Evolutionary conservation across 2,113 vertebrate genomes (phyloP).

Genomic region (Strigops habroptila): DNA sequence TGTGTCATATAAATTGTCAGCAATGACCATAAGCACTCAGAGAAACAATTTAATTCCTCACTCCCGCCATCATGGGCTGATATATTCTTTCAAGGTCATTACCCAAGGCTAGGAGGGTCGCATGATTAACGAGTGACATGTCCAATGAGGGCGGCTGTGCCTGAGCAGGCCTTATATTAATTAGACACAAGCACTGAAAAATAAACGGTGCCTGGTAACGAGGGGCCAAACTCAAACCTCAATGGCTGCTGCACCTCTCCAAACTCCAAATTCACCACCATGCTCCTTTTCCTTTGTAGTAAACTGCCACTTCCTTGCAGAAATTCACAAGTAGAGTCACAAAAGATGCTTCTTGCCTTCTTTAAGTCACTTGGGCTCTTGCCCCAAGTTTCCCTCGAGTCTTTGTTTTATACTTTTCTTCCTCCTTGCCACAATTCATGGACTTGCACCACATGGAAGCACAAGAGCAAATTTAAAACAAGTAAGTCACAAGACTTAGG

Average conservation of each 20-base stretch:
- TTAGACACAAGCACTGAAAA: constrained; percentile 88
- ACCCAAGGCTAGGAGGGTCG: constrained; percentile 97
- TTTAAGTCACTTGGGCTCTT: constrained; percentile 15
- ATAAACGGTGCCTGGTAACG: constrained; percentile 76
- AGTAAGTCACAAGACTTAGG: not conserved
- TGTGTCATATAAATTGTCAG: constrained; percentile 93
- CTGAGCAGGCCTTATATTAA: constrained; percentile 92
- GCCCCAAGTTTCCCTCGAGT: not conserved
- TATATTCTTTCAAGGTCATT: constrained; percentile 99
- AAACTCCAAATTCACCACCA: not conserved
- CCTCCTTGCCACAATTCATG: constrained; percentile 42
- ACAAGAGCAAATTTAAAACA: not conserved
- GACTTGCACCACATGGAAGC: not conserved
- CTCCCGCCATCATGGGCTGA: constrained; percentile 98
- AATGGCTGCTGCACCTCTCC: constrained; percentile 28
- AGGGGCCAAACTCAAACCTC: constrained; percentile 73
- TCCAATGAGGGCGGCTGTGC: constrained; percentile 91
- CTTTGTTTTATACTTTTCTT: constrained; percentile 41
- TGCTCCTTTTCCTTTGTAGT: not conserved
- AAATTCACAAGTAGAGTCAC: not conserved
- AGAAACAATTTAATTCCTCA: constrained; percentile 99
- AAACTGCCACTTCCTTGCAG: constrained; percentile 5
- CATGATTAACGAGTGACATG: constrained; percentile 99
- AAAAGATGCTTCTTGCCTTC: not conserved
- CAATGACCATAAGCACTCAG: constrained; percentile 98